These are phyloP conservation scores for Boleophthalmus pectinirostris DNA, from an alignment of 2,113 vertebrate genomes.

Conservation along the genomic window DNA sequence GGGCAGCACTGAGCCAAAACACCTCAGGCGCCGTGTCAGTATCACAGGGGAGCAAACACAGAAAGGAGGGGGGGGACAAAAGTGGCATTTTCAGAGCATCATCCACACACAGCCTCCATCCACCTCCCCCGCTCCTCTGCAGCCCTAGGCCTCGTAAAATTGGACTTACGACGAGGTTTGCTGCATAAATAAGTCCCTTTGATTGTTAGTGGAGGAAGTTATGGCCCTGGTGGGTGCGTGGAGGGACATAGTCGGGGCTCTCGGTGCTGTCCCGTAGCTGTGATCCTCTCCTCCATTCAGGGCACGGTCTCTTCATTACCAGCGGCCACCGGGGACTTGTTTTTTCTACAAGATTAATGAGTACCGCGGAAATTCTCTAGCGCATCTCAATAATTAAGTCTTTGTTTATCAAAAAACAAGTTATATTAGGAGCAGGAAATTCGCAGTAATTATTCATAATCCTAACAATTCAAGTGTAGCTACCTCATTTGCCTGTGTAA, in stretches of 20 bases:
- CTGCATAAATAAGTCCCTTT: constrained; percentile 99
- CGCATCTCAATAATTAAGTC: constrained; percentile 99
- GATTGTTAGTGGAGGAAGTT: constrained; percentile 98
- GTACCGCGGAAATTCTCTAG: constrained; percentile 99
- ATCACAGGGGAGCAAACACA: constrained; percentile 79
- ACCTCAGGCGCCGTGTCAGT: constrained; percentile 77
- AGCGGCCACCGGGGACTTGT: constrained; percentile 97
- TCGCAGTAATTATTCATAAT: constrained; percentile 99
- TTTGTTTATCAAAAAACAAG: constrained; percentile 99
- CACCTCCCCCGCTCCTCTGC: constrained; percentile 44
- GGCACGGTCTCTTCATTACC: constrained; percentile 99
- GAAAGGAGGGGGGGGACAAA: constrained; percentile 68
- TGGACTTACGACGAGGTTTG: constrained; percentile 96
- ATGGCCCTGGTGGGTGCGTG: constrained; percentile 95
- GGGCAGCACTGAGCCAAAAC: constrained; percentile 66
- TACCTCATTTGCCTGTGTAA: constrained; percentile 99
- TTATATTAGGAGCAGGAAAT: constrained; percentile 99
- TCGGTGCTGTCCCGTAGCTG: constrained; percentile 91
- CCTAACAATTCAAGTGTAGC: constrained; percentile 99
- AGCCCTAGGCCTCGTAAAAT: constrained; percentile 93
- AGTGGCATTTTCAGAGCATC: constrained; percentile 90
- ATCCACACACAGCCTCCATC: constrained; percentile 72
- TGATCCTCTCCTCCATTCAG: constrained; percentile 97
- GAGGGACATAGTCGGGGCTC: constrained; percentile 93
- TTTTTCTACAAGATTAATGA: constrained; percentile 99